Percentiles rank a stretch among this genome's conserved stretches.
These are phyloP conservation scores for Idaea straminata DNA, from an alignment of 2,888 invertebrate genomes.

Conservation along the genomic window DNA sequence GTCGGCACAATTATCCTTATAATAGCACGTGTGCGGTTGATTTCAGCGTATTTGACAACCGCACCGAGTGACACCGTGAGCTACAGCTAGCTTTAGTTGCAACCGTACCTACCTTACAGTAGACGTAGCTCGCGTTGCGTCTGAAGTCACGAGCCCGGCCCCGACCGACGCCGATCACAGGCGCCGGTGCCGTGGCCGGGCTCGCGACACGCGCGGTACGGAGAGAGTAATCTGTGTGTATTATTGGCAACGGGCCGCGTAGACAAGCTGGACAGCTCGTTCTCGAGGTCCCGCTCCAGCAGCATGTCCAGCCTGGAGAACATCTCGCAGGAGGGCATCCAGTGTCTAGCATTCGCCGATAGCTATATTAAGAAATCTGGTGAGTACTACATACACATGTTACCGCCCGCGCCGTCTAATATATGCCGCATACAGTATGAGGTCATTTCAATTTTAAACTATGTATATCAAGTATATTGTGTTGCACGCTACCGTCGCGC, in stretches of 20 bases:
- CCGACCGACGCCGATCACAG: constrained; percentile 8
- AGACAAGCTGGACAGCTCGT: constrained; percentile 98
- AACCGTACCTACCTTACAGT: constrained; percentile 48
- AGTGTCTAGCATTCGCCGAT: constrained; percentile 97
- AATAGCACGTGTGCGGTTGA: constrained; percentile 52
- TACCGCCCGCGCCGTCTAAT: too few relatives aligned
- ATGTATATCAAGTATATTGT: too few relatives aligned
- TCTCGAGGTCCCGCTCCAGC: constrained; percentile 97
- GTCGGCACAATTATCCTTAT: constrained; percentile 30
- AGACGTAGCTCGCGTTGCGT: constrained; percentile 26
- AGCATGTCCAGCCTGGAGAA: constrained; percentile 99
- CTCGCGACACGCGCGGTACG: constrained; percentile 17
- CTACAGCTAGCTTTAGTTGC: constrained; percentile 60
- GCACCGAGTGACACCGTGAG: constrained; percentile 49
- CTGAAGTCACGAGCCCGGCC: constrained; percentile 16
- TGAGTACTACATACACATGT: constrained; percentile 59
- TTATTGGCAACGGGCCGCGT: constrained; percentile 82
- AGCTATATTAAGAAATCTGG: constrained; percentile 97
- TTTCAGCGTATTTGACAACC: constrained; percentile 75
- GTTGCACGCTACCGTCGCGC: too few relatives aligned
- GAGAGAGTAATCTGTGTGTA: constrained; percentile 57
- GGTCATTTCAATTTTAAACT: too few relatives aligned
- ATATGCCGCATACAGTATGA: too few relatives aligned
- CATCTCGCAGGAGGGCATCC: constrained; percentile 96
- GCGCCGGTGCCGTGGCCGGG: constrained; percentile 13